Evolutionary conservation across 1,140 invertebrate species (phyloP).

Genomic region (Drosophila kikkawai): DNA sequence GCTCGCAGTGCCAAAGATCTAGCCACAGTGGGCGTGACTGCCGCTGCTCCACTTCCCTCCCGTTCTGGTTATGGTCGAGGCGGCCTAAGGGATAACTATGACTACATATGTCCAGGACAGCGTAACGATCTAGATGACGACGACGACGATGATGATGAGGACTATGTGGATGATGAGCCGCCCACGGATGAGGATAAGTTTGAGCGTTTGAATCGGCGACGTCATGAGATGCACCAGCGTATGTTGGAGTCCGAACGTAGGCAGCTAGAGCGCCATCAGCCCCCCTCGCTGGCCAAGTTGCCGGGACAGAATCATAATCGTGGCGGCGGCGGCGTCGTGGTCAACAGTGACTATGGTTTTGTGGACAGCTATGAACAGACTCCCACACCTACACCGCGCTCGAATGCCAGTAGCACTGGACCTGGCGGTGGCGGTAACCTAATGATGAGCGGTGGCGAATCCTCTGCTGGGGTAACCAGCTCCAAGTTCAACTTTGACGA

Average conservation of each 20-base stretch:
- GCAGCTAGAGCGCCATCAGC: conserved; percentile 62
- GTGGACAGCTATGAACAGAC: conserved; percentile 83
- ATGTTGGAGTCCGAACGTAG: conserved; percentile 79
- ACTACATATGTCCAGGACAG: conserved; percentile 66
- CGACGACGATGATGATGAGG: conserved; percentile 72
- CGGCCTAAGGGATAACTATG: conserved; percentile 74
- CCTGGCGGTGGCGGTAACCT: conserved; percentile 18
- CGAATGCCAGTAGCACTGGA: conserved; percentile 74
- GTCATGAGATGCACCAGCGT: conserved; percentile 82
- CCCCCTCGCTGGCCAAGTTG: conserved; percentile 59
- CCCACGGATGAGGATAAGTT: conserved; percentile 84
- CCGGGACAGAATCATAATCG: conserved; percentile 53
- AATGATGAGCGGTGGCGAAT: conserved; percentile 69
- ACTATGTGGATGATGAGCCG: conserved; percentile 78
- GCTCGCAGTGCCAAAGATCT: conserved; percentile 75
- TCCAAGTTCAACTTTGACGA: conserved; percentile 83
- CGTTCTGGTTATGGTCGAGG: conserved; percentile 46
- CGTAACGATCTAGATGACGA: conserved; percentile 51
- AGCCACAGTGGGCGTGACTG: conserved; percentile 29
- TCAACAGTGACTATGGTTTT: conserved; percentile 76
- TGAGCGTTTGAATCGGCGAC: conserved; percentile 74
- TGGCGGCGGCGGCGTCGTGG: conserved; percentile 46
- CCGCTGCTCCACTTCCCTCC: conserved; percentile 6
- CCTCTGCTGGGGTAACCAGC: conserved; percentile 51
- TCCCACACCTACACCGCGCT: conserved; percentile 73